Base-by-base conservation (phyloP, 2,888 invertebrate species). In the Patella caerulea region DNA sequence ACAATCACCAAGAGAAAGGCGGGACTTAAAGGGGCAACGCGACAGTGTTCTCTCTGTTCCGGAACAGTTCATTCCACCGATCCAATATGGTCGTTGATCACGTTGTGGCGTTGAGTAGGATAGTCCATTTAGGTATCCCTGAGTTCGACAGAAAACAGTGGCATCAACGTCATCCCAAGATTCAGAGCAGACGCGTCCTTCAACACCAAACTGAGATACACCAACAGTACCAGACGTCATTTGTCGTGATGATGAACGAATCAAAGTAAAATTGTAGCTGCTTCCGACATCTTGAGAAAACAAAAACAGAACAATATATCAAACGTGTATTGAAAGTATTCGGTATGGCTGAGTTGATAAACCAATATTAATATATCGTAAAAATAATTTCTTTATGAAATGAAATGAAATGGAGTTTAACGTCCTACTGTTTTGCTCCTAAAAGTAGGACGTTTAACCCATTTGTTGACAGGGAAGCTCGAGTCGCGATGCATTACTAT, bases 161-260 rank as follows among this genome's bases (percentile, higher is more conserved):
- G 89, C 88, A 45, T 88, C 89, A 1, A 72, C 75, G 76, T 87
- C 86, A 34, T 83, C 85, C 86, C 87, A 88, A 69, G 81, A 82
- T 2, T 77, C 78, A 75, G 84, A 83, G 77, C 88, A 88, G 29
- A 88, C 94, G 93, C 88, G 94, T 70, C 87, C 88, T 29, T 78
- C 81, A n/a, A 83, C 82, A 15, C 85, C 85, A 90, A 53, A 91
- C 90, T 45, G 91, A 0, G 79, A 82, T 9, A 87, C 87, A 14
- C 78, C 79, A 24, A 87, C 78, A 14, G 77, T 73, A 0, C 81
- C 83, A 24, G 65, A 65, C 24, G 65, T 24, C 19, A 24, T 2
- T 19, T n/a, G 3, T 7, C 2, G 1, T 11, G 9, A 24, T 12
- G 65, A 65, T 14, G 19, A 24, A 0, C 24, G 19, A 0, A 24